These are phyloP conservation scores for Troides aeacus DNA, from an alignment of 2,888 invertebrate species.

Conservation along the genomic window DNA sequence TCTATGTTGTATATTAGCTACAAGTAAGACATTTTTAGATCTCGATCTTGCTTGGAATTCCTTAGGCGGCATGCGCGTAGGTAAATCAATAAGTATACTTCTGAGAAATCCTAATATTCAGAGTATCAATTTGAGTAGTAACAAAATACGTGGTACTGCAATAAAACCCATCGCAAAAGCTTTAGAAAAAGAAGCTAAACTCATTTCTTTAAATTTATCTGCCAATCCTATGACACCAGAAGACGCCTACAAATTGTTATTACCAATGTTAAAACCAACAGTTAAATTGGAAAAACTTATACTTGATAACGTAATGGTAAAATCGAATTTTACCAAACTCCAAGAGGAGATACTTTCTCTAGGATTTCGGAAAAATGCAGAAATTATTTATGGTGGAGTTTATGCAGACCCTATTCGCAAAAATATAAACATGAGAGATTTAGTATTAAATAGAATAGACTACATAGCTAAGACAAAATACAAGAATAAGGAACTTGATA, in stretches of 20 bases:
- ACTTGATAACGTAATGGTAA: constrained; percentile 47
- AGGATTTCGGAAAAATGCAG: constrained; percentile 37
- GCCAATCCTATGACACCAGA: constrained; percentile 46
- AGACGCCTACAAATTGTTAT: constrained; percentile 44
- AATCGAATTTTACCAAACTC: constrained; percentile 41
- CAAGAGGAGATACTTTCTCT: constrained; percentile 36
- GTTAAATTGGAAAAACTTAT: constrained; percentile 45
- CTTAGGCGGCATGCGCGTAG: constrained; percentile 37
- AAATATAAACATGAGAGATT: constrained; percentile 39
- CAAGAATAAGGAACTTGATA: constrained; percentile 45
- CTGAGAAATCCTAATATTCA: constrained; percentile 34
- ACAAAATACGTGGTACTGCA: constrained; percentile 38
- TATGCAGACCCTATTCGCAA: constrained; percentile 30
- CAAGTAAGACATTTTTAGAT: constrained; percentile 36
- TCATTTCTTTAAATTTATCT: constrained; percentile 49
- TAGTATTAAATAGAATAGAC: constrained; percentile 47
- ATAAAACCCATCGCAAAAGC: constrained; percentile 37
- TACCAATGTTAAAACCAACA: constrained; percentile 34
- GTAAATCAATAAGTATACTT: constrained; percentile 36
- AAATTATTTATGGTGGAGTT: constrained; percentile 45
- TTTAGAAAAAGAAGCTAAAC: constrained; percentile 37
- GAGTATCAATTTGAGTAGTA: constrained; percentile 41
- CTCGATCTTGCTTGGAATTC: constrained; percentile 47
- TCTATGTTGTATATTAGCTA: constrained; percentile 36
- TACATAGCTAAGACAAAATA: constrained; percentile 39